Base-by-base conservation (phyloP, 2,888 invertebrate species). In the Trachelus iudaicus region DNA sequence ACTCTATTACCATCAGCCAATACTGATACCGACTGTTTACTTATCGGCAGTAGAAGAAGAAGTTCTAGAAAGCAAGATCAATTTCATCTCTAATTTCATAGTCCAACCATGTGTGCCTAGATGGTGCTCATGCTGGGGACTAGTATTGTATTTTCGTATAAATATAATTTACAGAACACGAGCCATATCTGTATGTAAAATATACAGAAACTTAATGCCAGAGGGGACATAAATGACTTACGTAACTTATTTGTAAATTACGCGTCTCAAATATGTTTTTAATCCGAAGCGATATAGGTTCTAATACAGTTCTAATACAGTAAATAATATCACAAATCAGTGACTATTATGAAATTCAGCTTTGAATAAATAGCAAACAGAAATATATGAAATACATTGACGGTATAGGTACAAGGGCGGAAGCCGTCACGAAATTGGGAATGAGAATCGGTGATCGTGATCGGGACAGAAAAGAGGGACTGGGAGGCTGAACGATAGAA, bases 401-500 rank as follows among this genome's bases (percentile, higher is more conserved):
- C 15, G 56, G 56, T 56, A 56, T 23, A 56, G 23, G 23, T 56
- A 23, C 56, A 56, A 23, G 9, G 56, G 23, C 9, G 23, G 23
- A 56, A 56, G 56, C 23, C 23, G 56, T 56, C 56, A 56, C 56
- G 56, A 56, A 56, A 56, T 56, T 56, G 23, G 56, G 23, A 56
- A 56, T 56, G 56, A 23, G 56, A 56, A 56, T 56, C 23, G 23
- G 9, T 56, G 56, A 56, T 56, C 56, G 56, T 56, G 56, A 56
- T 56, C 56, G 2, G 56, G 23, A 56, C 56, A 9, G 56, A 56
- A 56, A 56, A 56, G 56, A 56, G 56, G 56, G 23, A 56, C 56
- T 6, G 56, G 56, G 56, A 56, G 56, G 56, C 56, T 56, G 86
- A 86, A 84, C 84, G 85, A 87, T 86, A 85, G 87, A 87, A 80